Percentiles rank a stretch among this genome's conserved stretches.
Evolutionary conservation across 2,797 vertebrate species (phyloP).

Genomic region (Lagodon rhomboides): DNA sequence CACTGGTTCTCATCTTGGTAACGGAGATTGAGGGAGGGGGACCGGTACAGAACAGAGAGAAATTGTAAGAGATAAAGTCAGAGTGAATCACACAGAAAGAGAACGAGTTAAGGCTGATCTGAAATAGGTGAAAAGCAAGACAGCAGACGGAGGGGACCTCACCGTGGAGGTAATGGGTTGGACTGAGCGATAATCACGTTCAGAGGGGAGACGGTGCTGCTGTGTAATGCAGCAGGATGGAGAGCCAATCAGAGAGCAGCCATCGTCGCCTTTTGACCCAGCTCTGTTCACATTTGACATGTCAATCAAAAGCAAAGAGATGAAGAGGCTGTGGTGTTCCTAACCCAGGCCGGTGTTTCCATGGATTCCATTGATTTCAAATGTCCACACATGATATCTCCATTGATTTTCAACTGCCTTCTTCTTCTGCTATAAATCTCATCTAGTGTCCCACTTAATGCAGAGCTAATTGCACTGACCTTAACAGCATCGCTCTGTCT

Average conservation of each 20-base stretch:
- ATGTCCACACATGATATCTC: slow-evolving; percentile 49
- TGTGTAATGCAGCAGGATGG: slow-evolving; percentile 38
- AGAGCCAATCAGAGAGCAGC: slow-evolving; percentile 54
- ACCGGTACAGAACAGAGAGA: slow-evolving; percentile 16
- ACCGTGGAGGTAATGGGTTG: slow-evolving; percentile 57
- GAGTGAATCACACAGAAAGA: slow-evolving; percentile 44
- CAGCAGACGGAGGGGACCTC: slow-evolving; percentile 31
- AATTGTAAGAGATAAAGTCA: slow-evolving; percentile 40
- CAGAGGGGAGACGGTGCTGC: slow-evolving; percentile 26
- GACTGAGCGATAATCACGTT: slow-evolving; percentile 61
- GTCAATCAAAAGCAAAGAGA: slow-evolving; percentile 45
- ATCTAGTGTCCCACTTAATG: slow-evolving; percentile 43
- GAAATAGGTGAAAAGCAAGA: slow-evolving; percentile 51
- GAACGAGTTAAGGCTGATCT: slow-evolving; percentile 28
- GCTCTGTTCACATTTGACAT: slow-evolving; percentile 54
- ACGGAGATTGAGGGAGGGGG: slow-evolving; percentile 5
- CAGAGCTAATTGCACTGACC: slow-evolving; percentile 61
- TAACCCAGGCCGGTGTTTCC: slow-evolving; percentile 27
- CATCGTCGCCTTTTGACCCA: slow-evolving; percentile 46
- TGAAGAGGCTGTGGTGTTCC: slow-evolving; percentile 14
- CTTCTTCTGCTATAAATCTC: slow-evolving; percentile 47
- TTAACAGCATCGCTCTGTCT: slow-evolving; percentile 34
- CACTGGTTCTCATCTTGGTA: slow-evolving; percentile 40
- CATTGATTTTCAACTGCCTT: slow-evolving; percentile 58
- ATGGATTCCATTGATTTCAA: slow-evolving; percentile 64